Conservation (phyloP, 2,888 invertebrate genomes). For the Agapostemon virescens region DNA sequence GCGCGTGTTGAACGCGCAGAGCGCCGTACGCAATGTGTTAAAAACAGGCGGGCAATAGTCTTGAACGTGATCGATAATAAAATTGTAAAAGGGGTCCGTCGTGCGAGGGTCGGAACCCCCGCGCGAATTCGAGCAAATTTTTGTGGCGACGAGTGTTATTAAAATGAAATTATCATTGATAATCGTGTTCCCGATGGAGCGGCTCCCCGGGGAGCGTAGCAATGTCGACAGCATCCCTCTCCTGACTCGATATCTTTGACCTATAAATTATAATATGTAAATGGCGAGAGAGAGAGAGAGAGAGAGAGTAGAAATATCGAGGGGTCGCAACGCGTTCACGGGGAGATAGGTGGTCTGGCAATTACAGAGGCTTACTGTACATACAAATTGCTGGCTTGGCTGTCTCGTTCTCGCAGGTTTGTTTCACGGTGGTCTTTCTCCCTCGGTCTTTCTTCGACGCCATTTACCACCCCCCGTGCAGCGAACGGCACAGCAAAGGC, state of each 20-base stretch:
- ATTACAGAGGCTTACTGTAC: constrained; percentile 75
- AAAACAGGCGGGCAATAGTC: no score
- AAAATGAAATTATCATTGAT: constrained; percentile 47
- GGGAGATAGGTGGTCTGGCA: constrained; percentile 72
- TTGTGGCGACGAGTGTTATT: constrained; percentile 11
- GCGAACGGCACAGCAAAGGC: neutral
- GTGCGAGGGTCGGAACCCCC: no score
- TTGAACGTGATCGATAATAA: no score
- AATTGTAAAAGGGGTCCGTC: no score
- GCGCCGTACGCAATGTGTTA: no score
- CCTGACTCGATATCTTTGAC: constrained; percentile 66
- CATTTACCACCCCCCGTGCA: constrained; percentile 55
- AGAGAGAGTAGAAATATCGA: constrained; percentile 49
- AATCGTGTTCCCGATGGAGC: constrained; percentile 44
- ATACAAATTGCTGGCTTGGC: constrained; percentile 70
- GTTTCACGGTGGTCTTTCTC: neutral
- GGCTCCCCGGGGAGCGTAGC: constrained; percentile 27
- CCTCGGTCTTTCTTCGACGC: constrained; percentile 44
- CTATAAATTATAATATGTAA: constrained; percentile 77
- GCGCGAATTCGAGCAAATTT: neutral
- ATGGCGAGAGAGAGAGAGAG: constrained; percentile 58
- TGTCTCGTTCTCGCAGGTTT: constrained; percentile 16
- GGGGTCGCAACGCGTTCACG: constrained; percentile 57
- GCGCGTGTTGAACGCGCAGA: no score
- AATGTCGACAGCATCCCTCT: constrained; percentile 43